Conservation (phyloP, 92 coral and sea anemone species). For the Porites rus region DNA sequence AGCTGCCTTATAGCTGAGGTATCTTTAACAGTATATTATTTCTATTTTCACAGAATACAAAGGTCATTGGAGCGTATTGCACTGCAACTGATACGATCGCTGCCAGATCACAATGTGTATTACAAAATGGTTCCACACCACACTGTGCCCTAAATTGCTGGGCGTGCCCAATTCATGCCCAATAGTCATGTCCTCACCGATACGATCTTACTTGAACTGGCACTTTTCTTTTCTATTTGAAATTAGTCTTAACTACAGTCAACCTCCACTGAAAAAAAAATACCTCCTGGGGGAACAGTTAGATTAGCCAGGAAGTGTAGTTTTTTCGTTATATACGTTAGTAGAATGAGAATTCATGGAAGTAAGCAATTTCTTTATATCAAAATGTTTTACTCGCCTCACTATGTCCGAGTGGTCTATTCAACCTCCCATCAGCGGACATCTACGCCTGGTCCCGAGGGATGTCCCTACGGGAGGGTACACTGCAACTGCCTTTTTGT, state of each 20-base stretch:
- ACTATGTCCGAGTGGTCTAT: too few relatives aligned
- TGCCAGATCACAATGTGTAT: neutral
- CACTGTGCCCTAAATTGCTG: neutral
- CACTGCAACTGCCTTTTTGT: too few relatives aligned
- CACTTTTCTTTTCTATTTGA: too few relatives aligned
- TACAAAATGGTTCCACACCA: neutral
- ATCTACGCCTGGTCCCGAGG: too few relatives aligned
- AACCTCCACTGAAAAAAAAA: neutral
- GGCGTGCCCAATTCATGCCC: conserved; percentile 31
- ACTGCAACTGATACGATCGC: neutral
- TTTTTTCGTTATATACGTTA: too few relatives aligned
- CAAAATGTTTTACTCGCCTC: too few relatives aligned
- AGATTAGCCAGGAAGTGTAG: too few relatives aligned
- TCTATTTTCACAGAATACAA: neutral
- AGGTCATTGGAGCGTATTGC: conserved; percentile 17
- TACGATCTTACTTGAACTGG: neutral
- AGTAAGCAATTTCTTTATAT: too few relatives aligned
- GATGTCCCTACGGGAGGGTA: too few relatives aligned
- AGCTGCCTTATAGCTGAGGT: neutral
- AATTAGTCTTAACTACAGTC: neutral
- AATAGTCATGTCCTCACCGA: neutral
- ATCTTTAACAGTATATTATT: neutral
- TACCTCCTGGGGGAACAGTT: too few relatives aligned
- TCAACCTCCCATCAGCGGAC: too few relatives aligned
- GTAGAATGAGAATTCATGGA: too few relatives aligned